A percentile compares a stretch with the other conserved stretches of the same genome.
phyloP scores from a whole-genome alignment of 2,888 invertebrate species.

The Erebia aethiops region DNA sequence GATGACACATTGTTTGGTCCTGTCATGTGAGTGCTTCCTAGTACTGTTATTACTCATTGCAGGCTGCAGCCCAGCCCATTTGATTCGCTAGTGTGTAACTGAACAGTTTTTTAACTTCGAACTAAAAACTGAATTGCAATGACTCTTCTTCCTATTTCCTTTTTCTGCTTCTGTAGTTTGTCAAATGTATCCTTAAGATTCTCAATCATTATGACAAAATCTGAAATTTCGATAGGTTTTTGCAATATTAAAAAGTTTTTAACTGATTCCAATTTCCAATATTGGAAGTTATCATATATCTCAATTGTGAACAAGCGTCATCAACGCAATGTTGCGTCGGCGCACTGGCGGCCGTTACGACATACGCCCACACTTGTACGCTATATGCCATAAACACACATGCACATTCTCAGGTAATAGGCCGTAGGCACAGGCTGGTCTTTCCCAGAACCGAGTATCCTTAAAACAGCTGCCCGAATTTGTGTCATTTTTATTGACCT shows the following conservation, averaged over 20 bases:
- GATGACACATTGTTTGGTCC: neutral
- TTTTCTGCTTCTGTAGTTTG: too few species aligned
- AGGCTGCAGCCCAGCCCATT: neutral
- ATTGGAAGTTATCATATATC: too few species aligned
- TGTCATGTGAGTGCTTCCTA: neutral
- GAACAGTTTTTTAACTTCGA: neutral
- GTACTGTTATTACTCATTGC: neutral
- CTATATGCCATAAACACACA: conserved; percentile 43
- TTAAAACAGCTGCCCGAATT: neutral
- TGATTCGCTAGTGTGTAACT: neutral
- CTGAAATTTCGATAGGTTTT: too few species aligned
- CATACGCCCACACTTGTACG: conserved; percentile 65
- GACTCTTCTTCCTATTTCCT: too few species aligned
- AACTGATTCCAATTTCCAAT: too few species aligned
- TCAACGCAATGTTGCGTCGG: conserved; percentile 69
- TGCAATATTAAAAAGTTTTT: too few species aligned
- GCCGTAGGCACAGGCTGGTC: conserved; percentile 54
- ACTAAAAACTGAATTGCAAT: too few species aligned
- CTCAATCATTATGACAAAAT: too few species aligned
- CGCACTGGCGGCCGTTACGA: conserved; percentile 64
- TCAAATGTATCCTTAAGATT: too few species aligned
- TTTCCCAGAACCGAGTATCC: conserved; percentile 40
- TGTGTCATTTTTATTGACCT: neutral
- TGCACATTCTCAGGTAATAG: conserved; percentile 54
- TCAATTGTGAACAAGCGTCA: conserved; percentile 57